Evolutionary conservation across 2,797 vertebrate genomes (phyloP).

Genomic region (Arctocebus calabarensis): DNA sequence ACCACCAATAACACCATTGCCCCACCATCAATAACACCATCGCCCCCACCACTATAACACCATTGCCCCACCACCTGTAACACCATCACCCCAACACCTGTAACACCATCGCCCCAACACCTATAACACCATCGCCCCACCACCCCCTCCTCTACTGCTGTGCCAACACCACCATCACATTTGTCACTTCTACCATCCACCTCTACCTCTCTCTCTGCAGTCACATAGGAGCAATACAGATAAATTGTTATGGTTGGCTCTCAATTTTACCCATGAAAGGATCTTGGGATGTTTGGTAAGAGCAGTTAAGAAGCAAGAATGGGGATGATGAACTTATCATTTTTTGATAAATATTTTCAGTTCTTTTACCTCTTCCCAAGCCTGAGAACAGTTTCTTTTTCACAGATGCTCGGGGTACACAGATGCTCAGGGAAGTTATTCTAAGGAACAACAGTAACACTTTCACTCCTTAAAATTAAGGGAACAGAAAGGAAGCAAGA

Average conservation of each 20-base stretch:
- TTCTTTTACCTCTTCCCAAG: conserved; percentile 26
- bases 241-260: neutral
- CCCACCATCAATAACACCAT: no score
- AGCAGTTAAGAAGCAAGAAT: neutral
- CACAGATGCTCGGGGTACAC: neutral
- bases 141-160: neutral
- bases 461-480: conserved; percentile 20
- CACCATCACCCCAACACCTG: no score
- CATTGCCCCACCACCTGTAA: no score
- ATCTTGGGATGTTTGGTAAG: neutral
- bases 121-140: neutral
- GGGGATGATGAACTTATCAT: neutral
- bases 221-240: neutral
- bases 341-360: neutral
- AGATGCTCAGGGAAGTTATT: neutral
- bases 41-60: no score
- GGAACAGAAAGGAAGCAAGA: neutral
- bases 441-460: neutral
- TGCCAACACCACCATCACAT: neutral
- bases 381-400: neutral
- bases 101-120: no score
- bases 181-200: neutral
- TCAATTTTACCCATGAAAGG: neutral
- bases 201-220: neutral
- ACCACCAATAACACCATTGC: no score